phyloP scores from a whole-genome alignment of 2,888 invertebrate species.

The Lepetodrilus schrolli region DNA sequence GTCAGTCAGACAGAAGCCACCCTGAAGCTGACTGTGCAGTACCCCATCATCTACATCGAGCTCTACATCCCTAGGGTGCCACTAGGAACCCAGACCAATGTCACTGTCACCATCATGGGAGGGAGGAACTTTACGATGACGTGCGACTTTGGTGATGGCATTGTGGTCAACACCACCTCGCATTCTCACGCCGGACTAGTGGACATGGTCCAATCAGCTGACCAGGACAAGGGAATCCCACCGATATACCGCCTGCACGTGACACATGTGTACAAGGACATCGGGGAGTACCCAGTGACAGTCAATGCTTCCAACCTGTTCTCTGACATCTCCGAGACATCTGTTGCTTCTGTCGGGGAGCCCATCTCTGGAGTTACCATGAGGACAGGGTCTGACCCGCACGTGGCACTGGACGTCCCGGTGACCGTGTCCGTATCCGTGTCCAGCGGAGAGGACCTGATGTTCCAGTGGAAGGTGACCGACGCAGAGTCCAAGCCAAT shows the following conservation, averaged over 20 bases:
- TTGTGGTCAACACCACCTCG: constrained; percentile 28
- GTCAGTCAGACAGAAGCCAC: constrained; percentile 47
- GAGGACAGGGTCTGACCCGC: constrained; percentile 42
- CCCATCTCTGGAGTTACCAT: constrained; percentile 54
- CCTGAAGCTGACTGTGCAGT: constrained; percentile 49
- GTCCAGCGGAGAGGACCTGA: constrained; percentile 58
- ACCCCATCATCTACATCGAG: constrained; percentile 47
- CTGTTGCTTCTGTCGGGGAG: constrained; percentile 47
- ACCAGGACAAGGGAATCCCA: not conserved
- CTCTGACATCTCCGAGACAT: constrained; percentile 40
- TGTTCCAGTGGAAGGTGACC: constrained; percentile 64
- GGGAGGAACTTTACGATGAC: constrained; percentile 47
- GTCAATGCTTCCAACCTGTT: constrained; percentile 60
- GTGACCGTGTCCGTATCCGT: constrained; percentile 59
- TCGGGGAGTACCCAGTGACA: constrained; percentile 56
- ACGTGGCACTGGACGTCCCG: constrained; percentile 44
- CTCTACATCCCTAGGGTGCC: constrained; percentile 44
- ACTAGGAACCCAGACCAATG: constrained; percentile 44
- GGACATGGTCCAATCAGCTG: not conserved
- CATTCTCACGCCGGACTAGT: not conserved
- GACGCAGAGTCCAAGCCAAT: constrained; percentile 17
- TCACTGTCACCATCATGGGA: constrained; percentile 48
- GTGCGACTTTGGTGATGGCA: constrained; percentile 60
- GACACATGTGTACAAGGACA: constrained; percentile 42
- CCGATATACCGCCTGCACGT: constrained; percentile 26